These are phyloP conservation scores for Apodemus sylvaticus DNA, from an alignment of 2,113 vertebrate species.

Conservation along the genomic window DNA sequence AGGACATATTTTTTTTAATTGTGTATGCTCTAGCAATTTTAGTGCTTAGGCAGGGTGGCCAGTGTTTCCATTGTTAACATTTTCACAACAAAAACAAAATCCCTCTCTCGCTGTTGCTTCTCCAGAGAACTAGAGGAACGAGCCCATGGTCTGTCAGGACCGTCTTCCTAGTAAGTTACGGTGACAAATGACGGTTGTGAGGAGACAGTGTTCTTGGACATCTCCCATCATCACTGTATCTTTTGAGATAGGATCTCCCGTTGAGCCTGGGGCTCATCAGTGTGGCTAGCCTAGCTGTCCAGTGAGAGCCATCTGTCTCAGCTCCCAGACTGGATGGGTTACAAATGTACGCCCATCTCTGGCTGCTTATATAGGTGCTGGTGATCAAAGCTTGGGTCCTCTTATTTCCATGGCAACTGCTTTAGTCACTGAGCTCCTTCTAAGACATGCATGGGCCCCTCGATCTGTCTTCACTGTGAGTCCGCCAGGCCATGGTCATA, in stretches of 20 bases:
- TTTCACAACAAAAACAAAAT: constrained; percentile 51
- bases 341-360: neutral
- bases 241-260: neutral
- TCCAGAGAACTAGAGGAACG: neutral
- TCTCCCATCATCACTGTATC: too few species aligned
- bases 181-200: neutral
- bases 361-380: neutral
- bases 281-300: neutral
- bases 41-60: neutral
- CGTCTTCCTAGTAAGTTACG: neutral
- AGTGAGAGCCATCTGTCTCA: neutral
- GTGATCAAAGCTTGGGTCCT: neutral
- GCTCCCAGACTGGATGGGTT: neutral
- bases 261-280: too few species aligned
- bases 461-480: neutral
- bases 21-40: neutral
- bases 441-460: neutral
- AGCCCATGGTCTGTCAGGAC: neutral
- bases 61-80: constrained; percentile 37
- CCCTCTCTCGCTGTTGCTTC: neutral
- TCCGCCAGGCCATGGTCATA: neutral
- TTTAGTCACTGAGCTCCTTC: neutral
- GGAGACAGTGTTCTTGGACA: neutral
- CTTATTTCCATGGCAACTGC: neutral
- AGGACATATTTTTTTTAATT: neutral